Evolutionary conservation across 2,888 invertebrate genomes (phyloP), one percentile per base, ranked within the genome.

Genomic region (Drosophila kambysellisi): DNA sequence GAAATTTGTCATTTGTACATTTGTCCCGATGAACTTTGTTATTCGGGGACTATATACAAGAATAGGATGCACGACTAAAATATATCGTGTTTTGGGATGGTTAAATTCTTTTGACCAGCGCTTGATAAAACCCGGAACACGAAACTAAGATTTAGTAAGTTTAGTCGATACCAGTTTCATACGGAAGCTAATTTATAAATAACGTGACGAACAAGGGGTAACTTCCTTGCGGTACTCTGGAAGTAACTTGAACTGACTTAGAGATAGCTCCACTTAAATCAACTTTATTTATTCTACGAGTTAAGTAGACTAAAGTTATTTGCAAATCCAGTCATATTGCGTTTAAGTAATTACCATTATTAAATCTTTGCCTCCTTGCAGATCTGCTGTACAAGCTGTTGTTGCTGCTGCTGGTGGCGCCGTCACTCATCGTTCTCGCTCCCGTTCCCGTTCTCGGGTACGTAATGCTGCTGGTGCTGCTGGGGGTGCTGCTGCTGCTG

Each of bases 371-470:
- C 11, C 1, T 37, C 46, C 62, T 76, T 74, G 0, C 69, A 89
- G 91, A 82, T 85, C 87, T 76, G 78, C 81, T 74, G 67, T 65
- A 41, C 82, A 88, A 41, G 77, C 77, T 66, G 82, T 74, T 76
- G 84, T 82, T 66, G 82, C 71, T 83, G 73, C 74, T 60, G 82
- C 57, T 58, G 75, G 54, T 56, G 33, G 76, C 39, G 80, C 57
- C 52, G 67, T 65, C 35, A 35, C 70, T 9, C 76, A 87, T 54
- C 91, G 91, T 64, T 91, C 92, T 37, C 91, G 91, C 60, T 88
- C 84, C 52, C 91, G 78, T 50, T 81, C 78, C 29, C 91, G 91
- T 60, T 88, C 83, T 50, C 91, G 78, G 43, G 76, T 57, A 52
- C 79, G 82, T 48, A 85, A 77, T 73, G 72, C 69, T 72, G 80